Conservation (phyloP, 2,888 invertebrate species). For the Drosophila quinaria region DNA sequence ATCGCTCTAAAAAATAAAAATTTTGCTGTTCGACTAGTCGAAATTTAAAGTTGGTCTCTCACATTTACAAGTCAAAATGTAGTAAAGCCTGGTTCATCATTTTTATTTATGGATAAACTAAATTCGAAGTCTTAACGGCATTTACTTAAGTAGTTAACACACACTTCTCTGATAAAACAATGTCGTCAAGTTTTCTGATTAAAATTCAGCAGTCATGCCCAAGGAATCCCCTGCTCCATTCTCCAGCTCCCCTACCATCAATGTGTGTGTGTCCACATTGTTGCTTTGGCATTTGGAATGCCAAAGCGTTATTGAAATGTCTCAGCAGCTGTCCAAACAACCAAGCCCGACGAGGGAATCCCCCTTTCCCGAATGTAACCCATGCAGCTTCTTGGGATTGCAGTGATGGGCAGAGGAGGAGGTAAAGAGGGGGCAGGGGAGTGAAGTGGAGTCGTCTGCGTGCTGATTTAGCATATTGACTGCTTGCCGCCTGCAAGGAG, state of each 20-base stretch:
- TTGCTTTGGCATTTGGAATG: conserved; percentile 58
- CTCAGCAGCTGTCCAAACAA: conserved; percentile 79
- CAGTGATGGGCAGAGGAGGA: too few species aligned
- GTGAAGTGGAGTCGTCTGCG: conserved; percentile 50
- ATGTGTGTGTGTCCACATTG: conserved; percentile 44
- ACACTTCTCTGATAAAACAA: conserved; percentile 38
- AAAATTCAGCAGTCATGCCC: conserved; percentile 70
- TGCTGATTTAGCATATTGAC: conserved; percentile 83
- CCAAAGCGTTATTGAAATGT: conserved; percentile 74
- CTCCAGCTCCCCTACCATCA: background rate
- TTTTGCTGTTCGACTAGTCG: too few species aligned
- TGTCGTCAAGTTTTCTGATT: conserved; percentile 60
- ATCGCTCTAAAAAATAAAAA: too few species aligned
- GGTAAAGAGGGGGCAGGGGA: background rate
- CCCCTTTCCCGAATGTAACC: conserved; percentile 6
- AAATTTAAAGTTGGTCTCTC: too few species aligned
- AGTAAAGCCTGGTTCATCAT: background rate
- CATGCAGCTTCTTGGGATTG: conserved; percentile 4
- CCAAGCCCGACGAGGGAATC: conserved; percentile 3
- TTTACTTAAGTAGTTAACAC: conserved; percentile 8
- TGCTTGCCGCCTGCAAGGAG: conserved; percentile 63
- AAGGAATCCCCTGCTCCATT: background rate
- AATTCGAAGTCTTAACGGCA: background rate
- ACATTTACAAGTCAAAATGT: too few species aligned
- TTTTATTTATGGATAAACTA: background rate